Evolutionary conservation across 2,888 invertebrate genomes (phyloP).

Genomic region (Odontomyia ornata): DNA sequence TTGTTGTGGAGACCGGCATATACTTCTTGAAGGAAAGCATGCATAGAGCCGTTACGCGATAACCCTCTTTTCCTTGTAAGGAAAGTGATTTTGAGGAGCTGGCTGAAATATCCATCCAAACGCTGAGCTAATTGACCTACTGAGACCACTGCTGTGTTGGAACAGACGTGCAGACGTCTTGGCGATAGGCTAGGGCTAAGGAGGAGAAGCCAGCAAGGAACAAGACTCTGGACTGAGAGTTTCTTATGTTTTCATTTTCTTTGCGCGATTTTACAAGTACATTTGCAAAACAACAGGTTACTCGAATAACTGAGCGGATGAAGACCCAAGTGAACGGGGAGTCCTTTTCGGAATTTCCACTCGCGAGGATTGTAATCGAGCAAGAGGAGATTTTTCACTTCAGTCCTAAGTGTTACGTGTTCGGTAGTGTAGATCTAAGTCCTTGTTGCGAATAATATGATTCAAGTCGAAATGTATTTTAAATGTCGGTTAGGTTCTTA

Average conservation of each 20-base stretch:
- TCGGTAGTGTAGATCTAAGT: conserved; percentile 44
- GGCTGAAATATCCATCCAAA: conserved; percentile 34
- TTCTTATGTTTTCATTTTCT: conserved; percentile 24
- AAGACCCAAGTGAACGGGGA: not conserved
- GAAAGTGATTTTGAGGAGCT: conserved; percentile 34
- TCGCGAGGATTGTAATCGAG: conserved; percentile 39
- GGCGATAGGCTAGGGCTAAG: conserved; percentile 2
- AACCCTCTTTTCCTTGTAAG: conserved; percentile 1
- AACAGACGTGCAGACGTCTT: conserved; percentile 37
- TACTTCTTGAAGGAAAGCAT: not conserved
- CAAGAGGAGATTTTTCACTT: conserved; percentile 34
- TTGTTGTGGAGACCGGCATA: conserved; percentile 21
- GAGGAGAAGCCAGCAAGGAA: conserved; percentile 21
- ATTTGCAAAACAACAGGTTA: conserved; percentile 42
- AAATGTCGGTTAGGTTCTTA: not conserved
- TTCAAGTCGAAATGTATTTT: not conserved
- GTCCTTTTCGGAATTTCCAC: conserved; percentile 32
- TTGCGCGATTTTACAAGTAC: conserved; percentile 33
- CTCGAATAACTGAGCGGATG: not conserved
- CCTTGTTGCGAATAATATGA: not conserved
- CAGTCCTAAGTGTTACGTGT: conserved; percentile 49
- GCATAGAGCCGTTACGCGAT: conserved; percentile 14
- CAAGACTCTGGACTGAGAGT: not conserved
- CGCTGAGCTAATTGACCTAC: conserved; percentile 34
- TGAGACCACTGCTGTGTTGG: conserved; percentile 29